phyloP scores from a whole-genome alignment of 2,113 vertebrate species.

The Mohoua ochrocephala region DNA sequence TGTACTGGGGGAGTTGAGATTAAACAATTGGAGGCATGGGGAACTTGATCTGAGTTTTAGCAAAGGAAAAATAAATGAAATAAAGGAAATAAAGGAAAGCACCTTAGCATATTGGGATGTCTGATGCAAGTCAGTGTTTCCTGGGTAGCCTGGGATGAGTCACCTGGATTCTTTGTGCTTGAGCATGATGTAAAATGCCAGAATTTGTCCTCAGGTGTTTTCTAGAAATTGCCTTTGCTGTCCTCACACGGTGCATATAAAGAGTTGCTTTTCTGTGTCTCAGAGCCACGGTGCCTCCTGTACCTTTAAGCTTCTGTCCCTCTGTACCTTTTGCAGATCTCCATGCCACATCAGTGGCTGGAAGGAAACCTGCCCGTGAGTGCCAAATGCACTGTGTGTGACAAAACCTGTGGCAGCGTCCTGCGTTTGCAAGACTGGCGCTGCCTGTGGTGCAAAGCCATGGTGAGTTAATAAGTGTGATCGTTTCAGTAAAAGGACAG shows the following conservation, averaged over 20 bases:
- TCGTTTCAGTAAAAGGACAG: neutral
- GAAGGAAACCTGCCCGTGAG: slow-evolving; percentile 96
- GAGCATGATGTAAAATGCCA: neutral
- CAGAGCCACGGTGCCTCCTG: neutral
- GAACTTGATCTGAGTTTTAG: neutral
- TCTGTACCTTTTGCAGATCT: slow-evolving; percentile 75
- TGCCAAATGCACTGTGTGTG: slow-evolving; percentile 92
- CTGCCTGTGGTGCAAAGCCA: slow-evolving; percentile 97
- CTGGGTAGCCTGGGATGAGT: neutral
- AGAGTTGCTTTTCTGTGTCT: neutral
- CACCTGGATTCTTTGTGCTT: neutral
- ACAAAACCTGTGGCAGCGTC: slow-evolving; percentile 95
- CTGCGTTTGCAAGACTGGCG: slow-evolving; percentile 94
- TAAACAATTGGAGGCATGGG: neutral
- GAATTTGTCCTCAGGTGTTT: neutral
- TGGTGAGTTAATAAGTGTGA: slow-evolving; percentile 74
- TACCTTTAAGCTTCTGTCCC: neutral
- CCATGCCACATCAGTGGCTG: slow-evolving; percentile 98
- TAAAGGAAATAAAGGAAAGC: too few relatives aligned
- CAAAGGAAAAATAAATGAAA: neutral
- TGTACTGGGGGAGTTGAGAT: neutral
- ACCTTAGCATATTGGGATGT: neutral
- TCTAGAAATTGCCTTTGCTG: neutral
- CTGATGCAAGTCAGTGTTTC: neutral
- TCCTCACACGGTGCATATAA: neutral